Evolutionary conservation across 2,888 invertebrate genomes (phyloP), one percentile per base, ranked within the genome.

Genomic region (Brachynemurus nebulosus): DNA sequence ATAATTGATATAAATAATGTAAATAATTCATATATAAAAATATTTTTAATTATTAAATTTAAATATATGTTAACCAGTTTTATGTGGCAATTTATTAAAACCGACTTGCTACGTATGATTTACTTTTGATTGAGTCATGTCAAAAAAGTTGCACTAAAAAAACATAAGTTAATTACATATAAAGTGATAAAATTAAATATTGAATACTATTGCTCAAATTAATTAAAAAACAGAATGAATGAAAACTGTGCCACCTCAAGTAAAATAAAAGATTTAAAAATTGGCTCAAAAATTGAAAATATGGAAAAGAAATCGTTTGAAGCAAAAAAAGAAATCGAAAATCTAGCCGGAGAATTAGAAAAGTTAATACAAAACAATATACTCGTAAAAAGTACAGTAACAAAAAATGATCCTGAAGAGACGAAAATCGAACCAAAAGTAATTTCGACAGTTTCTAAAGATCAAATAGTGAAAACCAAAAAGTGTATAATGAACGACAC

Each of bases 241-340:
- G 30, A n/a, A 30, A n/a, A n/a, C n/a, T n/a, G n/a, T 30, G 30
- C 30, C 30, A 30, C 30, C 14, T n/a, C n/a, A n/a, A 30, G 14
- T 30, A n/a, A 30, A 30, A 30, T 14, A 30, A 30, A 12, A 30
- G 14, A 30, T 30, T 30, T 30, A n/a, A 30, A 30, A 30, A 30
- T 30, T 14, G 14, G n/a, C n/a, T 30, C 30, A 30, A 30, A 12
- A 30, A 30, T 37, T 9, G 40, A 40, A 11, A 3, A 16, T 5
- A 17, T 27, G 7, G 40, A 25, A 40, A 11, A 23, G 16, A 53
- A 55, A 50, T 55, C 60, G 30, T 50, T 51, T 34, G 55, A 60
- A 50, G 59, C 61, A 16, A 58, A 55, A 48, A 54, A 54, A 42
- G 61, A 64, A 55, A 61, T 64, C 39, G 61, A 61, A 51, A 50